Conservation (phyloP, 2,888 invertebrate genomes). For the Nemotelus pantherinus region DNA sequence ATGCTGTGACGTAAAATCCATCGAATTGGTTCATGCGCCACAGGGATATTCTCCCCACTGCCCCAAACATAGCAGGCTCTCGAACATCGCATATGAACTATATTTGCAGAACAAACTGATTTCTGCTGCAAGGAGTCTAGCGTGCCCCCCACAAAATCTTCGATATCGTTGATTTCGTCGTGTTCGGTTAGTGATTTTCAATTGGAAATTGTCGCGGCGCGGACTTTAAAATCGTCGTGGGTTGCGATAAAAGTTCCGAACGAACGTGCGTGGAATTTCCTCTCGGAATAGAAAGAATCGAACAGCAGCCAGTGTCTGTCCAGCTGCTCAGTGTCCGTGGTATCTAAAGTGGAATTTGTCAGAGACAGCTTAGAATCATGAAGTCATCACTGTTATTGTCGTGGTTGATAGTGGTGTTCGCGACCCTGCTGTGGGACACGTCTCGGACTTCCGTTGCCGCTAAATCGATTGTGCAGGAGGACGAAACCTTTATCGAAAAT, state of each 20-base stretch:
- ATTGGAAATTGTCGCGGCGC: not conserved
- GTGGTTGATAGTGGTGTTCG: slow-evolving; percentile 13
- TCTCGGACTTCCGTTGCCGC: slow-evolving; percentile 17
- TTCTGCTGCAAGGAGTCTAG: not conserved
- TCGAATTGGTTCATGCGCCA: slow-evolving; percentile 21
- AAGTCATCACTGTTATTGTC: slow-evolving; percentile 32
- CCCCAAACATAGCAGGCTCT: no score
- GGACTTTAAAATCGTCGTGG: not conserved
- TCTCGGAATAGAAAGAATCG: not conserved
- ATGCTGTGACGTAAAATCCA: slow-evolving; percentile 5
- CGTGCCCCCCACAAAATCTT: no score
- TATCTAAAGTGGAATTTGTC: not conserved
- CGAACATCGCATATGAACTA: not conserved
- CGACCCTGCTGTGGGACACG: slow-evolving; percentile 5
- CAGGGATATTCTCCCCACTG: slow-evolving; percentile 19
- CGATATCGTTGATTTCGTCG: not conserved
- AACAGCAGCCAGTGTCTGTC: not conserved
- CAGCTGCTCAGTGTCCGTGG: not conserved
- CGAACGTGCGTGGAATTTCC: not conserved
- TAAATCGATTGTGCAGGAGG: slow-evolving; percentile 45
- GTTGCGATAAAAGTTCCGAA: not conserved
- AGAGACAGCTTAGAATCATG: slow-evolving; percentile 25
- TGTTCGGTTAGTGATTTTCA: not conserved
- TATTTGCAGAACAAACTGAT: not conserved
- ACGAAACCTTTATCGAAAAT: slow-evolving; percentile 67